Evolutionary conservation across 2,888 invertebrate species (phyloP), one percentile per base, ranked within the genome.

Genomic region (Andrena camellia): DNA sequence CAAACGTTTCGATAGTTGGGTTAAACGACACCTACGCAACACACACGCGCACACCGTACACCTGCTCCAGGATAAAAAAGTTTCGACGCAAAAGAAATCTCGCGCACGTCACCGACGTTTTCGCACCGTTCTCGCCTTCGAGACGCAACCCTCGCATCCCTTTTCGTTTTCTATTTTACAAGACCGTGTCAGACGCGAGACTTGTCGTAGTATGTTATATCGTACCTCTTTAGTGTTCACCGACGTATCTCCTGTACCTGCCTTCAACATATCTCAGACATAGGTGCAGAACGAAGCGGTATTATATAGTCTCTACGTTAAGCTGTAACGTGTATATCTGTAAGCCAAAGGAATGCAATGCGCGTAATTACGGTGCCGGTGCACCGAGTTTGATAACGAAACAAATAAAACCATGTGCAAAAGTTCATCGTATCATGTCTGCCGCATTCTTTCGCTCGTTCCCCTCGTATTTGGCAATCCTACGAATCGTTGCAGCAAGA

Each of bases 321-420:
- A 87, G 69, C 77, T 86, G 84, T 78, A 82, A 73, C 52, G 50
- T 77, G 75, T 86, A 87, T 86, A 81, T 68, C 68, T 60, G 79
- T 81, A 89, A 89, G 85, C 89, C 88, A 90, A 90, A 90, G 89
- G 85, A 87, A 88, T 87, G 74, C 86, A 84, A 86, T 26, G 77
- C 85, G 86, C 86, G 83, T 77, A 76, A 72, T 67, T 72, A 83
- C 72, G 75, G 74, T 83, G 83, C 70, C 72, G 77, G 35, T 62
- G 86, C 86, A 80, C 80, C 86, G 83, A 86, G 86, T 90, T 90
- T 90, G 88, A 90, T 90, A 90, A 88, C 59, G 81, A 89, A 84
- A 87, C 84, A 90, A 57, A 91, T 90, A 88, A 90, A 87, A 86
- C 73, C 77, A 84, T 86, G 83, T 77, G 72, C 73, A 84, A 86